Percentiles rank a stretch among this genome's conserved stretches.
phyloP scores from a whole-genome alignment of 2,797 vertebrate species.

The Tragopan temminckii region DNA sequence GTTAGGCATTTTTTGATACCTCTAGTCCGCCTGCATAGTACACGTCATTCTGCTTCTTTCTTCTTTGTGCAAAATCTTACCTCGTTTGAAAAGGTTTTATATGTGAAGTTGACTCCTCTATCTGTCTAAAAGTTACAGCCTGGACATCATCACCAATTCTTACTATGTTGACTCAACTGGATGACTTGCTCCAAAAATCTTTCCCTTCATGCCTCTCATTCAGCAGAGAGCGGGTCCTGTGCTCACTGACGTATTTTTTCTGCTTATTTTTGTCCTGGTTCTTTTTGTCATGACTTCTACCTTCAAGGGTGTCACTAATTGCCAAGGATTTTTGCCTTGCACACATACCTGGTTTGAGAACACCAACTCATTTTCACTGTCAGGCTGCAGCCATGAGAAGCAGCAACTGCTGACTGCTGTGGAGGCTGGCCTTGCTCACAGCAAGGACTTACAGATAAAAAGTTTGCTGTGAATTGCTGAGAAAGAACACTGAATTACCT shows the following conservation, averaged over 20 bases:
- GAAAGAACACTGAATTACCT: not conserved
- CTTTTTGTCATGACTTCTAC: not conserved
- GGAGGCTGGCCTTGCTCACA: not conserved
- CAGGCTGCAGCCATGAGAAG: not conserved
- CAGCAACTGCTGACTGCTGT: not conserved
- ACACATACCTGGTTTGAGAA: not conserved
- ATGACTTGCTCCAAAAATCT: not conserved
- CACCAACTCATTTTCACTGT: not conserved
- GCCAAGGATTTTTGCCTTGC: not conserved
- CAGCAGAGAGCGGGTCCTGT: not conserved
- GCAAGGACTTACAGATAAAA: slow-evolving; percentile 8
- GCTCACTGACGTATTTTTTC: not conserved
- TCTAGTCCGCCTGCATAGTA: not conserved
- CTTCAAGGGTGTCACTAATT: not conserved
- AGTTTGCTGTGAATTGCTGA: not conserved
- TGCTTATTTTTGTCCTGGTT: not conserved
- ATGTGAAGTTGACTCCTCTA: not conserved
- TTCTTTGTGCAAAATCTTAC: not conserved
- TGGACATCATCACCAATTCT: not conserved
- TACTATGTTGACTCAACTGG: accelerated
- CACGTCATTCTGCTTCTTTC: not conserved
- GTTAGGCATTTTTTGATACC: not conserved
- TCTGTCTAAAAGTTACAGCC: not conserved
- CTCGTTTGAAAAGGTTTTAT: not conserved
- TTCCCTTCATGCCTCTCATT: accelerated